Base-by-base conservation (phyloP, 2,113 vertebrate genomes). In the Pyxicephalus adspersus region DNA sequence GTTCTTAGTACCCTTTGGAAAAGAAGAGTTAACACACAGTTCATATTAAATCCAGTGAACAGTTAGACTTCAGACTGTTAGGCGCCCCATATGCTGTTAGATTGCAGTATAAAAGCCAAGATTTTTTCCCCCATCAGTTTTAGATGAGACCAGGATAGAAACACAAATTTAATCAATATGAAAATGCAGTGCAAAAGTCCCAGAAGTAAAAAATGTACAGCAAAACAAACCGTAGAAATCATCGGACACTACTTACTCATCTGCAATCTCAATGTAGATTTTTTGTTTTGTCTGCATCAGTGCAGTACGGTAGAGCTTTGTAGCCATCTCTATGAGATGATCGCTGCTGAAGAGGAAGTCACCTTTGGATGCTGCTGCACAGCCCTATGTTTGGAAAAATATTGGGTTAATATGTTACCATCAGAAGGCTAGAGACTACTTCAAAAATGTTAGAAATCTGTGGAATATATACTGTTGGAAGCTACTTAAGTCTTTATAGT, bases 301-400 rank as follows among this genome's bases (percentile, higher is more conserved):
- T 1, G 94, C 94, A 0, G 92, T 93, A 83, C 95, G 94, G 83
- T 98, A 95, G 0, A 99, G 93, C 87, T 99, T 98, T 87, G 98
- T 99, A 89, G 97, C 95, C 88, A 98, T 97, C 88, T 99, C 98
- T 77, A 99, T 98, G 80, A 99, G 92, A 82, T 95, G 97, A 61
- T 99, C 95, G 0, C 97, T 99, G 93, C 95, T 98, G 83, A 99
- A 92, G 84, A 99, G 90, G 87, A 98, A 99, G 85, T 99, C 98
- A n/a, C 98, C 98, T 88, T 99, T 99, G 68, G 91, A 89, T 51
- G 97, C 96, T 7, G 97, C 96, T 76, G 93, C 91, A 0, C 95
- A 95, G 0, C 97, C 97, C 97, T 99, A 67, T 31, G 11, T 29
- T 23, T 61, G 63, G n/a, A 25, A 45, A 79, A 22, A 78, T 18